Conservation (phyloP, 2,888 invertebrate genomes). For the Alviniconcha strummeri region DNA sequence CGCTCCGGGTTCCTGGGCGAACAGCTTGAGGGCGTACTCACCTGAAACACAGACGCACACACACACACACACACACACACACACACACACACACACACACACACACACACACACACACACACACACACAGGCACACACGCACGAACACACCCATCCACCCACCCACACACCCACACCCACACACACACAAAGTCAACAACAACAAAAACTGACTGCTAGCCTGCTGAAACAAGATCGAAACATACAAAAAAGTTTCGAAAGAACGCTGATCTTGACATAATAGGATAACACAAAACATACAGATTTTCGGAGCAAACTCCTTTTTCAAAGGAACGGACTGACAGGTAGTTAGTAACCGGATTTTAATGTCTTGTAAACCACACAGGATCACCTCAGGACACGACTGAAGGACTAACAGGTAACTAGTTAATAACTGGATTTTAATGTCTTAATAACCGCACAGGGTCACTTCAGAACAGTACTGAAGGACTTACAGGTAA, state of each 20-base stretch:
- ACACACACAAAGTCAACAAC: neutral
- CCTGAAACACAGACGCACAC: constrained; percentile 14
- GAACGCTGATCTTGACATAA: neutral
- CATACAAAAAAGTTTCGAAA: neutral
- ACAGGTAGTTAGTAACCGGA: too few relatives aligned
- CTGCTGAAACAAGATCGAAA: neutral
- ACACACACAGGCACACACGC: constrained; percentile 13
- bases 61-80: constrained; percentile 4
- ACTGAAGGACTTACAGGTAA: too few relatives aligned
- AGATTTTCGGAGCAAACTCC: too few relatives aligned
- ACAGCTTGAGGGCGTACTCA: constrained; percentile 64
- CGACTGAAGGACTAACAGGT: too few relatives aligned
- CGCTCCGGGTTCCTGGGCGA: constrained; percentile 61
- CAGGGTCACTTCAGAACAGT: too few relatives aligned
- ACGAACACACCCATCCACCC: constrained; percentile 10
- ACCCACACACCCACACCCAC: neutral
- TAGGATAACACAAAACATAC: neutral
- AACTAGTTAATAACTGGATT: too few relatives aligned
- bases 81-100: neutral
- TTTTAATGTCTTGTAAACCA: too few relatives aligned
- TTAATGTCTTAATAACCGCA: too few relatives aligned
- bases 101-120: neutral
- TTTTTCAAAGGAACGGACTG: too few relatives aligned
- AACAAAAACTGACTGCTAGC: neutral
- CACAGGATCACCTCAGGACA: too few relatives aligned